phyloP scores from a whole-genome alignment of 1,140 invertebrate genomes.

The Luehdorfia chinensis region DNA sequence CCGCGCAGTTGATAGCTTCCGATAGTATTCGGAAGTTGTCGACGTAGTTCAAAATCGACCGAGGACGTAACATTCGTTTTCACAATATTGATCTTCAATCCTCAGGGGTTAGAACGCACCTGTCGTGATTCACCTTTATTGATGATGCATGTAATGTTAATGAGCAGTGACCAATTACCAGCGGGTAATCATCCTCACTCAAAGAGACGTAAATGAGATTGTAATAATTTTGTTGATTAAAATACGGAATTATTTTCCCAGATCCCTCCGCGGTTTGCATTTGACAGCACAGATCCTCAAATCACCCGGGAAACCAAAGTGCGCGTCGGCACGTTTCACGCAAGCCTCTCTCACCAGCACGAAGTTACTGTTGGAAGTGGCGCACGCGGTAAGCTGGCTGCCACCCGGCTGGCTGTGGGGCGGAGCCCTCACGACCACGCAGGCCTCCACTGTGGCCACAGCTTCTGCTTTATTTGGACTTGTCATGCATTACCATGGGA shows the following conservation, averaged over 20 bases:
- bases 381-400: constrained; percentile 59
- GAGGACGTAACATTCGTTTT: no score
- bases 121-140: no score
- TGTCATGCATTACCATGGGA: constrained; percentile 51
- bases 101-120: no score
- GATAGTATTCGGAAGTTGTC: no score
- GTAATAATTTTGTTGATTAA: no score
- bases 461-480: constrained; percentile 43
- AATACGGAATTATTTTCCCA: constrained; percentile 29
- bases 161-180: no score
- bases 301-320: constrained; percentile 35
- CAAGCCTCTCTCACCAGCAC: constrained; percentile 46
- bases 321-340: constrained; percentile 45
- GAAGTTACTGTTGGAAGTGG: constrained; percentile 48
- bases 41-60: no score
- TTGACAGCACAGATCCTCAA: constrained; percentile 33
- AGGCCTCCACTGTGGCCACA: constrained; percentile 40
- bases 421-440: constrained; percentile 27
- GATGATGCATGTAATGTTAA: no score
- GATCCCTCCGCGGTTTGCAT: constrained; percentile 51
- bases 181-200: no score
- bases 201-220: no score
- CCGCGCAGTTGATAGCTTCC: no score
- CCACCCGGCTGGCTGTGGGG: constrained; percentile 62
- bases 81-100: no score